These are phyloP conservation scores for Peucedramus taeniatus DNA, from an alignment of 2,113 vertebrate genomes.

Conservation along the genomic window DNA sequence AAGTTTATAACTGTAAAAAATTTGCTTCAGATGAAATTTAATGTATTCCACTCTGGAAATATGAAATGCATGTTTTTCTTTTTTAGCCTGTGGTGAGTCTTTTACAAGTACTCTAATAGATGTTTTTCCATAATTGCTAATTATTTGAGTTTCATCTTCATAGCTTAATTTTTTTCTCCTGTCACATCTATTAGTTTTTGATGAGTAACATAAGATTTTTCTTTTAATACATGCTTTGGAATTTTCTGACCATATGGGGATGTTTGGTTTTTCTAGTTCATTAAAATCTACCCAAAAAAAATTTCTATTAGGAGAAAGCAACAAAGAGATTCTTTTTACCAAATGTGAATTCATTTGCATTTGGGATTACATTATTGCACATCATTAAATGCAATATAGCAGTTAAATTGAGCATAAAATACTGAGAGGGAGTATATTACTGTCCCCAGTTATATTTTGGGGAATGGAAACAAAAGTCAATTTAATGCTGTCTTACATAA, in stretches of 20 bases:
- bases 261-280: slow-evolving; percentile 26
- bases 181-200: slow-evolving; percentile 21
- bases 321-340: not conserved
- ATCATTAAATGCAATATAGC: slow-evolving; percentile 35
- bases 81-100: not conserved
- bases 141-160: slow-evolving; percentile 39
- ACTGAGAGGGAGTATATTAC: not conserved
- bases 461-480: slow-evolving; percentile 4
- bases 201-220: slow-evolving; percentile 21
- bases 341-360: slow-evolving; percentile 31
- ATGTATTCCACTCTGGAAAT: not conserved
- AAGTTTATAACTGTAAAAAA: not conserved
- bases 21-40: not conserved
- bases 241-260: slow-evolving; percentile 10
- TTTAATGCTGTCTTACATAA: slow-evolving; percentile 4
- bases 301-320: not conserved
- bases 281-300: slow-evolving; percentile 18
- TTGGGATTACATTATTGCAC: slow-evolving; percentile 34
- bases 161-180: slow-evolving; percentile 14
- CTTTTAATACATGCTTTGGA: not conserved
- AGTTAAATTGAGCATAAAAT: slow-evolving; percentile 57
- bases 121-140: slow-evolving; percentile 15
- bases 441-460: not conserved
- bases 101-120: not conserved
- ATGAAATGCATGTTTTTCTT: not conserved